Conservation (phyloP, 2,797 vertebrate species). For the Kryptopterus vitreolus region DNA sequence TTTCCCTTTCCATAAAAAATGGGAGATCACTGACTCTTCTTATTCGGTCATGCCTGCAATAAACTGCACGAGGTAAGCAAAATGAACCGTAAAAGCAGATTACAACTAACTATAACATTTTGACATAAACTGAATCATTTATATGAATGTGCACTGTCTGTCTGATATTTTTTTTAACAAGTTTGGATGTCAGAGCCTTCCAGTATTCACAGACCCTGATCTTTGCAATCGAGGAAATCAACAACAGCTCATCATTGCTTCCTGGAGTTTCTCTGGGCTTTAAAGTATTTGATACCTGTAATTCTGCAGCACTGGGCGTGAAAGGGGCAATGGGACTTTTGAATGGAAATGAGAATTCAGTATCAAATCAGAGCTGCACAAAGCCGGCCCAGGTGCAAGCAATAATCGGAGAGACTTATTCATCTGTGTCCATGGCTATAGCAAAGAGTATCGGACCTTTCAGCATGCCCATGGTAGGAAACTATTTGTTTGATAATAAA, state of each 20-base stretch:
- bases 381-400: slow-evolving; percentile 61
- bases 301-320: slow-evolving; percentile 38
- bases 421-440: slow-evolving; percentile 70
- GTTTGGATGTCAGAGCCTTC: slow-evolving; percentile 17
- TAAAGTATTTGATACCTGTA: slow-evolving; percentile 54
- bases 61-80: slow-evolving; percentile 58
- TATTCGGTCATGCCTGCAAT: slow-evolving; percentile 60
- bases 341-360: slow-evolving; percentile 46
- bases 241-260: slow-evolving; percentile 54
- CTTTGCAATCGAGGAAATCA: slow-evolving; percentile 59
- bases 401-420: slow-evolving; percentile 74
- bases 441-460: slow-evolving; percentile 69
- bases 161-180: not conserved
- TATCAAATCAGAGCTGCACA: slow-evolving; percentile 42
- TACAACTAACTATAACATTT: too few species aligned
- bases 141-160: not conserved
- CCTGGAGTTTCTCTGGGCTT: slow-evolving; percentile 54
- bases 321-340: slow-evolving; percentile 53
- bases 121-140: not conserved
- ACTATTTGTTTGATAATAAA: too few species aligned
- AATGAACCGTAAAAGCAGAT: not conserved
- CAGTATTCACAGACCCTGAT: slow-evolving; percentile 56
- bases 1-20: slow-evolving; percentile 70
- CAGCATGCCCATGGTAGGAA: slow-evolving; percentile 71
- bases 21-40: slow-evolving; percentile 55